Conservation (phyloP, 2,888 invertebrate genomes). For the Eupithecia pulchellata region DNA sequence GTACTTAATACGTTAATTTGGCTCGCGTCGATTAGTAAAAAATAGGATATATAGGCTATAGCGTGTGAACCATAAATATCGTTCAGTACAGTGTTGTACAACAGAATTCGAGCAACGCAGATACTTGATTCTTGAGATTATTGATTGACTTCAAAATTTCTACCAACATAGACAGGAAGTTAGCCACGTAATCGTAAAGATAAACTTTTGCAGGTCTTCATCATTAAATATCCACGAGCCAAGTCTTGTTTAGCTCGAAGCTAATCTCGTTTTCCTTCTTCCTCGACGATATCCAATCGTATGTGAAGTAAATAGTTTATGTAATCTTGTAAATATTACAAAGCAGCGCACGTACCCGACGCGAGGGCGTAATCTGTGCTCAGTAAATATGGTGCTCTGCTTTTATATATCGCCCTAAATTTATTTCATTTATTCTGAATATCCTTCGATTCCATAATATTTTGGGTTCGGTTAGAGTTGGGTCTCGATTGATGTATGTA, state of each 20-base stretch:
- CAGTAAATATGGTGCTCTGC: conserved; percentile 26
- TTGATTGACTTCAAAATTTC: neutral
- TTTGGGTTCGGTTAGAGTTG: neutral
- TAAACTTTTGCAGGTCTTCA: neutral
- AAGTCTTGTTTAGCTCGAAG: neutral
- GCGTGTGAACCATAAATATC: too few relatives aligned
- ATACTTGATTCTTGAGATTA: too few relatives aligned
- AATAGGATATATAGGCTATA: too few relatives aligned
- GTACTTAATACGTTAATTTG: too few relatives aligned
- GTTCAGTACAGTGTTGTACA: too few relatives aligned
- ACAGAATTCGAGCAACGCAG: too few relatives aligned
- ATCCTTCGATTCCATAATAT: neutral
- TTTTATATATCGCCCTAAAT: conserved; percentile 24
- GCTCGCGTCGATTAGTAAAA: too few relatives aligned
- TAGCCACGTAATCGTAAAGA: neutral
- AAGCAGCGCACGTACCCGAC: conserved; percentile 37
- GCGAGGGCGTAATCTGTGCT: conserved; percentile 33
- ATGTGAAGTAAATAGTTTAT: conserved; percentile 31
- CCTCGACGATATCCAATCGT: conserved; percentile 11
- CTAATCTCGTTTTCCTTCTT: neutral
- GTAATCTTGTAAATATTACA: conserved; percentile 41
- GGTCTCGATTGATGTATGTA: neutral
- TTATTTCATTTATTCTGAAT: conserved; percentile 33
- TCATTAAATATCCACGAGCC: conserved; percentile 8
- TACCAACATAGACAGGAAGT: neutral